A percentile compares a stretch with the other conserved stretches of the same genome.
Evolutionary conservation across 2,888 invertebrate species (phyloP).

Genomic region (Petrophora chlorosata): DNA sequence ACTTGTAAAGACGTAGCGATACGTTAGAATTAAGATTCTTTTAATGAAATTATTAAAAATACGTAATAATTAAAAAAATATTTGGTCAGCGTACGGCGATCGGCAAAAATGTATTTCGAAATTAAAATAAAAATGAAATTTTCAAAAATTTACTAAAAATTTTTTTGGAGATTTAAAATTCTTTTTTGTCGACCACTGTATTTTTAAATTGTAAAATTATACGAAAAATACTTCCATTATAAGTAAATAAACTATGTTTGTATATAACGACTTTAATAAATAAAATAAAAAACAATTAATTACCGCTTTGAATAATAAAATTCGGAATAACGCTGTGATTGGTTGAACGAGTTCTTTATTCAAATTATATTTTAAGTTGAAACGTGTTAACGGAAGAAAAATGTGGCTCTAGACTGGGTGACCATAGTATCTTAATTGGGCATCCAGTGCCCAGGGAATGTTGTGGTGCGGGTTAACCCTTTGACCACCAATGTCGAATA

Average conservation of each 20-base stretch:
- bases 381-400: too few species aligned
- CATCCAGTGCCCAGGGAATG: too few species aligned
- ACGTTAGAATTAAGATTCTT: background rate
- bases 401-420: too few species aligned
- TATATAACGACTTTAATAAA: conserved; percentile 30
- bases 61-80: background rate
- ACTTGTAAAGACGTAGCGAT: conserved; percentile 7
- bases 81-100: background rate
- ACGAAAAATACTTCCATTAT: conserved; percentile 9
- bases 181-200: background rate
- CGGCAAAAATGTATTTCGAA: background rate
- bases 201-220: background rate
- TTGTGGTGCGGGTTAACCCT: too few species aligned
- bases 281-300: background rate
- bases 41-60: background rate
- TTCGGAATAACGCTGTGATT: conserved; percentile 22
- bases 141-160: too few species aligned
- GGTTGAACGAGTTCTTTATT: background rate
- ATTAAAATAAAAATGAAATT: background rate
- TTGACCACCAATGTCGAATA: too few species aligned
- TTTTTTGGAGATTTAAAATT: too few species aligned
- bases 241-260: conserved; percentile 14
- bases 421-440: too few species aligned
- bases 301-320: conserved; percentile 5
- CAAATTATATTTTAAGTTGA: background rate